Evolutionary conservation across 2,888 invertebrate species (phyloP).

Genomic region (Idaea straminata): DNA sequence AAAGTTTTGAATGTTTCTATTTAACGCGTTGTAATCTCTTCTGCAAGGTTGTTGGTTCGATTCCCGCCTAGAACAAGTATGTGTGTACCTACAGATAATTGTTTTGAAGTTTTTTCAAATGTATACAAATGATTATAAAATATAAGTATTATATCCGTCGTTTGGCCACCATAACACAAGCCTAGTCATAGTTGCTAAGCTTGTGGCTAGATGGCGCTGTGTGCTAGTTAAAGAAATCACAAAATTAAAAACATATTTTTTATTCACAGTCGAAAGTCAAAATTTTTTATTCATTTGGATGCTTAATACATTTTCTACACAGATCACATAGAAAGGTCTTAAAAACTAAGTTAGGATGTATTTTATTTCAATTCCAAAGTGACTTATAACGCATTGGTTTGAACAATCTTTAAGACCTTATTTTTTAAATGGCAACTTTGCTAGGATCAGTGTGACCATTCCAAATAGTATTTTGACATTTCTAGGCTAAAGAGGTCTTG

Average conservation of each 20-base stretch:
- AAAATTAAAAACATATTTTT: too few relatives aligned
- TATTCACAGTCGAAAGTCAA: too few relatives aligned
- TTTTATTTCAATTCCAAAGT: too few relatives aligned
- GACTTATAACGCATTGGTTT: background rate
- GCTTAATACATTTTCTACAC: too few relatives aligned
- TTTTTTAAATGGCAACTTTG: conserved; percentile 1
- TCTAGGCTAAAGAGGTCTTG: background rate
- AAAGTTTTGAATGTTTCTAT: background rate
- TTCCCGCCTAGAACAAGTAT: too few relatives aligned
- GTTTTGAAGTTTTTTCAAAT: background rate
- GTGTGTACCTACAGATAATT: background rate
- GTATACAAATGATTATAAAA: background rate
- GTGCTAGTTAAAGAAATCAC: too few relatives aligned
- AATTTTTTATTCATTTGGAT: too few relatives aligned
- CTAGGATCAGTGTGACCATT: conserved; percentile 5
- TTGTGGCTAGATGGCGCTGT: background rate
- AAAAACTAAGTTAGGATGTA: too few relatives aligned
- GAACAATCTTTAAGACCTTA: background rate
- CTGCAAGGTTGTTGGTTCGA: too few relatives aligned
- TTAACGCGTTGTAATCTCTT: too few relatives aligned
- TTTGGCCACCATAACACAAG: background rate
- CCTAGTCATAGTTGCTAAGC: background rate
- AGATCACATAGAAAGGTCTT: too few relatives aligned
- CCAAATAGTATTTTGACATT: conserved; percentile 4
- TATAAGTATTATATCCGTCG: background rate